Evolutionary conservation across 2,797 vertebrate species (phyloP), one percentile per base, ranked within the genome.

Genomic region (Rachycentron canadum): DNA sequence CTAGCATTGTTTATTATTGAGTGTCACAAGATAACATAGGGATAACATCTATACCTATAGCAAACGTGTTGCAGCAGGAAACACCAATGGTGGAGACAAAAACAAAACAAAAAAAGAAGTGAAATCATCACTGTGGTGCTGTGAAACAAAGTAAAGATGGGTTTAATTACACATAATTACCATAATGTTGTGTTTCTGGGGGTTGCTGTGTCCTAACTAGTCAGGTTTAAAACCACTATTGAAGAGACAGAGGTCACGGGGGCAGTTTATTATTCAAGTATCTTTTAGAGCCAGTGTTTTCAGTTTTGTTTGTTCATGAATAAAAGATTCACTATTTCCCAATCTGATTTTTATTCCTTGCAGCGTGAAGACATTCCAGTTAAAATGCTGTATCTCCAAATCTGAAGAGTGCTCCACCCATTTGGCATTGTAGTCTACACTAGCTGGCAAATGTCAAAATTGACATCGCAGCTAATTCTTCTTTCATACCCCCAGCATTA

Each of bases 1-100:
- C 16, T 36, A n/a, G 55, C n/a, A 38, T 63, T 85, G 52, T 59
- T 86, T 57, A 64, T 38, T 23, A 28, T 71, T 61, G 5, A 23
- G 14, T 26, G 26, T 61, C 5, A 16, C 26, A 65, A 32, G 21
- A 73, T 64, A 21, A 68, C 10, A 69, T 62, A 32, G 32, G 32
- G 32, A 32, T 32, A 32, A 32, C 10, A 43, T 62, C 63, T 57
- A 64, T 73, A 2, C 25, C 26, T 1, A 0, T 19, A 26, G 25
- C 30, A 43, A 73, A 66, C 52, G 36, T 66, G 74, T 58, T 63
- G 30, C 4, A 61, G 16, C 55, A 60, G 41, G 55, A 47, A 49
- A 56, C 17, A 79, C 52, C 25, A 50, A 64, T 62, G 41, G 14
- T 52, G 30, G n/a, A 76, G 41, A 60, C 36, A 50, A 76, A 62